Base-by-base conservation (phyloP, 2,797 vertebrate species). In the Darevskia mixta region DNA sequence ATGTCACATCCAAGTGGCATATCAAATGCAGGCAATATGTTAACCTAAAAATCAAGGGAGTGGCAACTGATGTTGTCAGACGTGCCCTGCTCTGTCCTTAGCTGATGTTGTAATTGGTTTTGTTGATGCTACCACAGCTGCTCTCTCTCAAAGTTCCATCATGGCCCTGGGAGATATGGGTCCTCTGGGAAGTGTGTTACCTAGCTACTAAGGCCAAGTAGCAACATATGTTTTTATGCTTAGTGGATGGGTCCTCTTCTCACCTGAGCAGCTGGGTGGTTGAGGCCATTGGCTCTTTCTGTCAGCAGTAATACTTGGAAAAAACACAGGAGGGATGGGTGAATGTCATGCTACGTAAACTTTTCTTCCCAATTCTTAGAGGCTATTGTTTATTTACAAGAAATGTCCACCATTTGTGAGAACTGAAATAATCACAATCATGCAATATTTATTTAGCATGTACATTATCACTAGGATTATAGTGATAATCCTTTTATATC, bases 11-110 rank as follows among this genome's bases (percentile, higher is more conserved):
- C 79, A 79, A 82, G 83, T 55, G 13, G 10, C 4, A 41, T 0
- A 87, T 20, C 66, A 29, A 38, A 41, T 32, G 71, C 64, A 91
- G 73, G 84, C 69, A 75, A 43, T 72, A 41, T 9, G 89, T 35
- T 64, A 64, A 64, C 61, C 61, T 64, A 27, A 45, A 77, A 77
- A 43, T 10, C 25, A 61, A 61, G 55, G n/a, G n/a, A 35, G n/a
- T 20, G n/a, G 23, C 0, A 32, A n/a, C 18, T 61, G n/a, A 45
- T 82, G 38, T 45, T 69, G 61, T 17, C 8, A 67, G 27, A 43
- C 18, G 13, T 41, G 25, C 41, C 43, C 27, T 29, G 4, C 15
- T 29, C 41, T 29, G 38, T 38, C n/a, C 4, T 80, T 61, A 80
- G n/a, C 45, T 25, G 32, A 3, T 38, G 32, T 6, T 80, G 18